Conservation (phyloP, 1,140 invertebrate genomes). For the Zaprionus davidi region DNA sequence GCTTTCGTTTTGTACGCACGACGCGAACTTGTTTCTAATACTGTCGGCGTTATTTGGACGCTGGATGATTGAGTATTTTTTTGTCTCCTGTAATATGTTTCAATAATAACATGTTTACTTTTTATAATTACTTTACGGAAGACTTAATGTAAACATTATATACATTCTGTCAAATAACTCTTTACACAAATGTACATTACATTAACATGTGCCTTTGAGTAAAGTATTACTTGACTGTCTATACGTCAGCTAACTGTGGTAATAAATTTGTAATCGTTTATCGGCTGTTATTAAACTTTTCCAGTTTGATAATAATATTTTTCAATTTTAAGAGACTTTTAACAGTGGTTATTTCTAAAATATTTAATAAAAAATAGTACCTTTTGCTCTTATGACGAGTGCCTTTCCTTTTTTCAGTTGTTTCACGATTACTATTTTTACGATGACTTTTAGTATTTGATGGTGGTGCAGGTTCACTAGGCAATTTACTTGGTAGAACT, state of each 20-base stretch:
- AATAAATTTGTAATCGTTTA: too few species aligned
- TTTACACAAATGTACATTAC: too few species aligned
- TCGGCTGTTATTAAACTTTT: too few species aligned
- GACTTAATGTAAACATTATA: too few species aligned
- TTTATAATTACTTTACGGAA: too few species aligned
- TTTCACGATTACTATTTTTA: constrained; percentile 47
- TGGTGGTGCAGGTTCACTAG: constrained; percentile 39
- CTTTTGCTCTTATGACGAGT: constrained; percentile 69
- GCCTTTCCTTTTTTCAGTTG: constrained; percentile 54
- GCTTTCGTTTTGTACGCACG: constrained; percentile 87
- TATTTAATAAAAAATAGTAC: constrained; percentile 25
- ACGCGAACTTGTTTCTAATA: constrained; percentile 84
- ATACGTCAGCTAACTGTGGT: too few species aligned
- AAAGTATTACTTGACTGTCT: too few species aligned
- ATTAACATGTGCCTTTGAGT: too few species aligned
- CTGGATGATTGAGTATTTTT: constrained; percentile 80
- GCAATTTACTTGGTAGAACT: constrained; percentile 44
- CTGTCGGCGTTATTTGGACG: constrained; percentile 72
- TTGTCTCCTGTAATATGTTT: constrained; percentile 47
- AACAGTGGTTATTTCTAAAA: not conserved
- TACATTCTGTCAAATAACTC: too few species aligned
- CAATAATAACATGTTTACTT: not conserved
- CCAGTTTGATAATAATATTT: not conserved
- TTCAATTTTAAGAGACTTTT: not conserved
- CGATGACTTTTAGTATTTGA: constrained; percentile 49